phyloP scores from a whole-genome alignment of 1,140 invertebrate genomes.

The Pollicipes pollicipes region DNA sequence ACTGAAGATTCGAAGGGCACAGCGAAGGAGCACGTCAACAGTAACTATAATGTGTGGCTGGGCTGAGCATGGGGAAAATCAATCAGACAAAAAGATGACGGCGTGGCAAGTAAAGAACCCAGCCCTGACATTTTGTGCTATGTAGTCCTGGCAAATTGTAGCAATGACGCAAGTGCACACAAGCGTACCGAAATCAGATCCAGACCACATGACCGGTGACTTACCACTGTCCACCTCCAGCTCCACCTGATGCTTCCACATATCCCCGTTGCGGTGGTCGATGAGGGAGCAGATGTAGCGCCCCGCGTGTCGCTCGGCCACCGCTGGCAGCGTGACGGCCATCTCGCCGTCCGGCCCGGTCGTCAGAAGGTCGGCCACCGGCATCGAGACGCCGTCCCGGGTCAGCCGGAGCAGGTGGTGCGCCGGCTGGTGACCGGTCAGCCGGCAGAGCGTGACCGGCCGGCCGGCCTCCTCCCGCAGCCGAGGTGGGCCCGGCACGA shows the following conservation, averaged over 20 bases:
- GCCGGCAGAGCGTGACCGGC: not conserved
- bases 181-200: too few species aligned
- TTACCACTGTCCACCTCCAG: not conserved
- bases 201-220: too few species aligned
- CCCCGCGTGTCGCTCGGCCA: not conserved
- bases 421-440: not conserved
- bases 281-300: not conserved
- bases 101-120: too few species aligned
- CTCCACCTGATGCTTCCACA: not conserved
- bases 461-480: not conserved
- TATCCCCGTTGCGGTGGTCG: not conserved
- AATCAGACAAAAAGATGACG: too few species aligned
- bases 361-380: not conserved
- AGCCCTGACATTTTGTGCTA: too few species aligned
- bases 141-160: too few species aligned
- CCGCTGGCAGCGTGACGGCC: not conserved
- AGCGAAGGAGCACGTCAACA: too few species aligned
- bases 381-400: not conserved
- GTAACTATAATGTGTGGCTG: too few species aligned
- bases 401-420: not conserved
- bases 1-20: too few species aligned
- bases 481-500: too few species aligned
- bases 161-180: too few species aligned
- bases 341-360: not conserved
- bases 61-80: too few species aligned